Conservation (phyloP, 2,113 vertebrate genomes). For the Petaurus breviceps region DNA sequence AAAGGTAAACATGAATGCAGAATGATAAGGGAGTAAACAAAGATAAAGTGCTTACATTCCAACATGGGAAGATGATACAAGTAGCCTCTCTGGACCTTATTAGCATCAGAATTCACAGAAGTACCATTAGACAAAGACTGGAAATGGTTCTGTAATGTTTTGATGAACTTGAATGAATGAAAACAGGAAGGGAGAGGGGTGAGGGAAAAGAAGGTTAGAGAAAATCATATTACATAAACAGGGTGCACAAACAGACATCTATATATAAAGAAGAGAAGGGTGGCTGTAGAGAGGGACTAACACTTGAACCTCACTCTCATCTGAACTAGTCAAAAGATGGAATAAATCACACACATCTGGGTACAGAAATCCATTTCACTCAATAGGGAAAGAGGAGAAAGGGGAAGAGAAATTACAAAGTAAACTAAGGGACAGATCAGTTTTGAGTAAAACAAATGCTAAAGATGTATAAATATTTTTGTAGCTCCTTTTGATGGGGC, state of each 20-base stretch:
- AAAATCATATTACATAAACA: neutral
- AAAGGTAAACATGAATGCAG: neutral
- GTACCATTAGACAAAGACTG: neutral
- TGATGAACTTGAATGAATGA: neutral
- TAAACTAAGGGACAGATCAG: neutral
- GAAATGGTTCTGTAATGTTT: neutral
- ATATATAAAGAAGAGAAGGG: neutral
- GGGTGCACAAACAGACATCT: neutral
- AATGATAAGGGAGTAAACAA: neutral
- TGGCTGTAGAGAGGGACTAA: neutral
- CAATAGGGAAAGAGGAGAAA: neutral
- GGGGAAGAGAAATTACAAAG: neutral
- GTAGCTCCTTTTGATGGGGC: neutral
- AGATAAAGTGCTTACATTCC: neutral
- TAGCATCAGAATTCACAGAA: neutral
- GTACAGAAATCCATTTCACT: neutral
- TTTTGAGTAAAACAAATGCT: neutral
- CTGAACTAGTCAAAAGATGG: neutral
- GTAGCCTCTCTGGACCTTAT: neutral
- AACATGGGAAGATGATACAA: neutral
- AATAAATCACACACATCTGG: neutral
- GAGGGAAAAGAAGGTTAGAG: neutral
- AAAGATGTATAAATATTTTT: neutral
- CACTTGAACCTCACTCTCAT: neutral
- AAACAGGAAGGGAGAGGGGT: neutral